Percentiles rank a stretch among this genome's conserved stretches.
phyloP scores from a whole-genome alignment of 2,113 vertebrate species.

The Lathamus discolor region DNA sequence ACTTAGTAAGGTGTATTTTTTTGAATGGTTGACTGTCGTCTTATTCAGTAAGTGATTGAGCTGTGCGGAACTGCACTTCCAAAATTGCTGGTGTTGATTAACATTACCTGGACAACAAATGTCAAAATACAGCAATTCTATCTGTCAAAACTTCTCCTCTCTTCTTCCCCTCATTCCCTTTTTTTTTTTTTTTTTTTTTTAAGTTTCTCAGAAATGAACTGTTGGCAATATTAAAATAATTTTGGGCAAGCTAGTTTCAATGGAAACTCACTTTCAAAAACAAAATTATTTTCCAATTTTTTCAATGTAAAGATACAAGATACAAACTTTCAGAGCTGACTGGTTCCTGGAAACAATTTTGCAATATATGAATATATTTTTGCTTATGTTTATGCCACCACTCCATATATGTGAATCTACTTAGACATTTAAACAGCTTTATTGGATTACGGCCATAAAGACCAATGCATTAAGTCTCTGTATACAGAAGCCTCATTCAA shows the following conservation, averaged over 20 bases:
- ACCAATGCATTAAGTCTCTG: not conserved
- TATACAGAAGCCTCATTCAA: not conserved
- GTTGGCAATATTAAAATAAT: not conserved
- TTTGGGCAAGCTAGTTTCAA: not conserved
- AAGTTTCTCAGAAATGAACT: not conserved
- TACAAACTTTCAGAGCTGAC: not conserved
- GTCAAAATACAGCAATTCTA: not conserved
- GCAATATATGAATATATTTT: not conserved
- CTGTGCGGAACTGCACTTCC: not conserved
- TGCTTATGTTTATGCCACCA: not conserved
- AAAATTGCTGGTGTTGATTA: not conserved
- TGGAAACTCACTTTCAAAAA: not conserved
- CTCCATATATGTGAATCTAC: not conserved
- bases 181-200: not conserved
- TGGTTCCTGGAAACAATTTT: not conserved
- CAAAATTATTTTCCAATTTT: not conserved
- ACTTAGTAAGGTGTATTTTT: not conserved
- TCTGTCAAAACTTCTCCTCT: not conserved
- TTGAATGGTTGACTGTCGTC: not conserved
- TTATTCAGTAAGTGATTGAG: not conserved
- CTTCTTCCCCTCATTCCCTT: fast-evolving
- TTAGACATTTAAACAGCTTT: not conserved
- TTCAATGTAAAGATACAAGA: not conserved
- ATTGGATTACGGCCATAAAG: not conserved
- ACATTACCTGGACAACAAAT: not conserved